Conservation (phyloP, 2,113 vertebrate species). For the Bubalus kerabau region DNA sequence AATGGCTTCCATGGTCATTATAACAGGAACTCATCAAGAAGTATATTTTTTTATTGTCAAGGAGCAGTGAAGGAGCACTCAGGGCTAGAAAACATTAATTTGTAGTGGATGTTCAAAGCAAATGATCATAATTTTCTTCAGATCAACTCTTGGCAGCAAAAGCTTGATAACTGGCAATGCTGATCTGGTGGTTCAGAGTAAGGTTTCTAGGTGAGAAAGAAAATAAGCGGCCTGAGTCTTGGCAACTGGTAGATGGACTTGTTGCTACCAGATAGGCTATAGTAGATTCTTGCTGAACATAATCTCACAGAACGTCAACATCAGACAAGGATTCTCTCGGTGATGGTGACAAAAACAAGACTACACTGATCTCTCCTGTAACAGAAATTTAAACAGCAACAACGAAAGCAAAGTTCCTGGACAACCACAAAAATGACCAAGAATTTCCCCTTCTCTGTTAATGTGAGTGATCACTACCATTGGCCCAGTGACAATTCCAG, state of each 20-base stretch:
- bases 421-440: not conserved
- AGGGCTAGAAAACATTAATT: constrained; percentile 23
- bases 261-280: not conserved
- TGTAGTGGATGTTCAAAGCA: constrained; percentile 19
- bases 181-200: not conserved
- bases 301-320: not conserved
- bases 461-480: not conserved
- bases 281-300: not conserved
- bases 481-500: not conserved
- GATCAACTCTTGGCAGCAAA: not conserved
- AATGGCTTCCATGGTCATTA: constrained; percentile 4
- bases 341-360: not conserved
- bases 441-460: not conserved
- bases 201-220: not conserved
- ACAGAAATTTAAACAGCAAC: not conserved
- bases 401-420: not conserved
- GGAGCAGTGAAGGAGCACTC: not conserved
- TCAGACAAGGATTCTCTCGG: not conserved
- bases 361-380: not conserved
- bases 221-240: not conserved
- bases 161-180: not conserved
- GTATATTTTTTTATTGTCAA: not conserved
- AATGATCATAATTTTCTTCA: constrained; percentile 5
- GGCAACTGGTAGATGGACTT: not conserved
- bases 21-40: constrained; percentile 14